Base-by-base conservation (phyloP, 2,888 invertebrate genomes). In the Archips crataeganus region DNA sequence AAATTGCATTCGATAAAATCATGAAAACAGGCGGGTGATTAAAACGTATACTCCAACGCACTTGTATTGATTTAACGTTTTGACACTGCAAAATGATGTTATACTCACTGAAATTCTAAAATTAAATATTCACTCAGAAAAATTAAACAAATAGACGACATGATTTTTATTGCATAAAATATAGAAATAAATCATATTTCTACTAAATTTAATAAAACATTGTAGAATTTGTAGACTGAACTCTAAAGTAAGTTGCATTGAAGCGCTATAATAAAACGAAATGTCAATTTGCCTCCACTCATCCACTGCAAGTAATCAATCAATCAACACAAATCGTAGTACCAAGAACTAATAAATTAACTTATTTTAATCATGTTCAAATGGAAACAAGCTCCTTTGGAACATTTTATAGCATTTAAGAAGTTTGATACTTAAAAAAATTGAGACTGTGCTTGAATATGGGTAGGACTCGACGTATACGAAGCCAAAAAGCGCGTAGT, bases 391-490 rank as follows among this genome's bases (percentile, higher is more conserved):
- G n/a, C 10, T 32, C 57, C n/a, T 9, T 3, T 32, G 32, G 10
- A 57, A 11, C 4, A 11, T 57, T 57, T 57, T 6, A 32, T 57
- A 32, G 11, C 11, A 57, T 57, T 11, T 32, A 32, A 57, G 32
- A 32, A 10, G 10, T 57, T 57, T 11, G 10, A 57, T 10, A 57
- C 32, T 32, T 57, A 23, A 57, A 32, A 32, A 32, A 3, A 32
- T 32, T 11, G 11, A 11, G 10, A 9, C 11, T 39, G 32, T 68
- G 32, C 8, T 67, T 34, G 65, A 72, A 49, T 32, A 95, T 95
- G 95, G 96, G 96, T 45, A 88, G 95, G 75, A 95, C 95, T 42
- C 87, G 87, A 71, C 88, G 95, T 32, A 90, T 87, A 80, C 85
- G 95, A 78, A 89, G 83, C 76, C 85, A 84, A 76, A 89, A 84